Percentiles rank a stretch among this genome's conserved stretches.
phyloP scores from a whole-genome alignment of 2,113 vertebrate species.

The Pagrus major region DNA sequence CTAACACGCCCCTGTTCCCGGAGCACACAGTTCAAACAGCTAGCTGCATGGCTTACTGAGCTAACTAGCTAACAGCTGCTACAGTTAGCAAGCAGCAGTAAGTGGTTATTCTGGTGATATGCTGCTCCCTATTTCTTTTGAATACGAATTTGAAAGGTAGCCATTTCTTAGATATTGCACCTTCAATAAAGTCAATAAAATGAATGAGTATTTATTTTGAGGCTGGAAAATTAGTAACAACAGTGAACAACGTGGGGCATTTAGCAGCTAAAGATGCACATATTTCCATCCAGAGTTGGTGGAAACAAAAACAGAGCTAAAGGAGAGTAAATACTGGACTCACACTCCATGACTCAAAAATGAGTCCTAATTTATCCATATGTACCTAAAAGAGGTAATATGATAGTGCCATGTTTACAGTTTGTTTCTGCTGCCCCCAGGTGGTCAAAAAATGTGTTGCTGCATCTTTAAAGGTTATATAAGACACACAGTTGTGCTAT shows the following conservation, averaged over 20 bases:
- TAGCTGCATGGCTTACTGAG: too few relatives aligned
- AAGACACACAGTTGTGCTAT: not conserved
- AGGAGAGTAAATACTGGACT: not conserved
- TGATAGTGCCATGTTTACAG: not conserved
- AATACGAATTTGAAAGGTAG: too few relatives aligned
- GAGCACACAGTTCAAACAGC: too few relatives aligned
- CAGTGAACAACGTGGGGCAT: not conserved
- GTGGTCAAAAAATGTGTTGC: not conserved
- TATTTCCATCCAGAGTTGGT: not conserved
- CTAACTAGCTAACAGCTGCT: too few relatives aligned
- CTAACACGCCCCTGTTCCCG: too few relatives aligned
- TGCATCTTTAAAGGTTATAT: not conserved
- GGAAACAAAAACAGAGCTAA: not conserved
- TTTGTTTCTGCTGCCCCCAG: not conserved
- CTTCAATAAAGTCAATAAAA: too few relatives aligned
- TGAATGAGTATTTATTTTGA: too few relatives aligned
- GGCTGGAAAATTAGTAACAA: not conserved
- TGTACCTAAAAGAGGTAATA: not conserved
- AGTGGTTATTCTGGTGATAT: too few relatives aligned
- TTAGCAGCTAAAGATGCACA: not conserved
- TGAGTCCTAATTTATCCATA: too few relatives aligned
- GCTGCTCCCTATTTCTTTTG: too few relatives aligned
- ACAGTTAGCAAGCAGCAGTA: too few relatives aligned
- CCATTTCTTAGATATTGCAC: too few relatives aligned
- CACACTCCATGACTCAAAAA: not conserved